phyloP scores from a whole-genome alignment of 2,797 vertebrate genomes.

The Muscicapa striata region DNA sequence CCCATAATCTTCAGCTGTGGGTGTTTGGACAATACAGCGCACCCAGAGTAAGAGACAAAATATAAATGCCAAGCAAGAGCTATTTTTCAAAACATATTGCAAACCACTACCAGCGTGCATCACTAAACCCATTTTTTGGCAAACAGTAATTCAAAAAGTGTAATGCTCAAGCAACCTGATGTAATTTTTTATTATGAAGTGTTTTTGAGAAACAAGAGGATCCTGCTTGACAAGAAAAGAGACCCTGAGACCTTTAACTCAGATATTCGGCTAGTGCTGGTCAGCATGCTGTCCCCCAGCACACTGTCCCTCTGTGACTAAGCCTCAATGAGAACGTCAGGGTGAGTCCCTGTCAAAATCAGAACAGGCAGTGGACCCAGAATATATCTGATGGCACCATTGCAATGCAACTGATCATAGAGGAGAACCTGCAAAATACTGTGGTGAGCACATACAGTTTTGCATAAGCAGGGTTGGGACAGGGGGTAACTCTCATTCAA shows the following conservation, averaged over 20 bases:
- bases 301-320: too few relatives aligned
- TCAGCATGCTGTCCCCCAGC: too few relatives aligned
- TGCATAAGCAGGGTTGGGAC: background rate
- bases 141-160: background rate
- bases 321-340: background rate
- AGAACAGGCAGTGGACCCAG: background rate
- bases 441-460: background rate
- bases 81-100: background rate
- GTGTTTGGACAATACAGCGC: background rate
- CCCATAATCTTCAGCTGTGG: background rate
- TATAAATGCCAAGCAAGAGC: background rate
- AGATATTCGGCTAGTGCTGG: background rate
- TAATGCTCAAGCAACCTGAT: background rate
- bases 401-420: background rate
- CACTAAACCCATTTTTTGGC: background rate
- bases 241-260: background rate
- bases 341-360: background rate
- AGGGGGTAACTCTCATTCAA: background rate
- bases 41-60: background rate
- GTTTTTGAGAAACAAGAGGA: background rate
- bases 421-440: background rate
- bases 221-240: background rate
- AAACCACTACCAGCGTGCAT: background rate
- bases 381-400: rapidly evolving
- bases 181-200: background rate